Evolutionary conservation across 2,797 vertebrate species (phyloP).

Genomic region (Acestrorhynchus altus): DNA sequence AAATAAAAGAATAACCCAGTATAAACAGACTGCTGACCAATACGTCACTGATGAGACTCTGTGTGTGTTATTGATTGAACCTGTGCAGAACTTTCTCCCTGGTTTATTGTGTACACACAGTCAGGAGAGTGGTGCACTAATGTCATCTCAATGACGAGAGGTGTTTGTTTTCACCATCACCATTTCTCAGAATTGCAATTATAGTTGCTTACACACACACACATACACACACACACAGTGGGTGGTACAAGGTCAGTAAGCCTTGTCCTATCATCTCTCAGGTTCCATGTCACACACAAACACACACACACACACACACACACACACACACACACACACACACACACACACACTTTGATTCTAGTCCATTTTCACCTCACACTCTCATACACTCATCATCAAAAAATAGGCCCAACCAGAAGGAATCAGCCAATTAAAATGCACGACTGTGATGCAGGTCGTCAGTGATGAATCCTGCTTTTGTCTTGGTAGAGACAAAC

Average conservation of each 20-base stretch:
- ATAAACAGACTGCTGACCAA: background rate
- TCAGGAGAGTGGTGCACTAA: background rate
- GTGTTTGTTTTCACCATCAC: background rate
- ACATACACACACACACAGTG: conserved; percentile 21
- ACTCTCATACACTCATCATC: too few relatives aligned
- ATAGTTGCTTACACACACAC: conserved; percentile 1
- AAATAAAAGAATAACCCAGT: conserved; percentile 9
- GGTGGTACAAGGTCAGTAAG: conserved; percentile 48
- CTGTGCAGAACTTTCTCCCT: background rate
- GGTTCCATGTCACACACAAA: conserved; percentile 43
- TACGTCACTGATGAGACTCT: background rate
- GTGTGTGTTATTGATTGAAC: conserved; percentile 15
- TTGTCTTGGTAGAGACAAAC: too few relatives aligned
- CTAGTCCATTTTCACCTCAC: too few relatives aligned
- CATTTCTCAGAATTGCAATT: conserved; percentile 14
- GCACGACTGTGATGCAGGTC: too few relatives aligned
- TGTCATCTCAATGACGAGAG: background rate
- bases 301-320: background rate
- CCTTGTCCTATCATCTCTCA: conserved; percentile 40
- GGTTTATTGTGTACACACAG: conserved; percentile 3
- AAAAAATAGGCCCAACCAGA: too few relatives aligned
- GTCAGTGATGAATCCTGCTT: too few relatives aligned
- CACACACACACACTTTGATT: too few relatives aligned
- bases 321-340: too few relatives aligned
- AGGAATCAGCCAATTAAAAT: too few relatives aligned